phyloP scores from a whole-genome alignment of 2,888 invertebrate genomes.

The Clanis bilineata region DNA sequence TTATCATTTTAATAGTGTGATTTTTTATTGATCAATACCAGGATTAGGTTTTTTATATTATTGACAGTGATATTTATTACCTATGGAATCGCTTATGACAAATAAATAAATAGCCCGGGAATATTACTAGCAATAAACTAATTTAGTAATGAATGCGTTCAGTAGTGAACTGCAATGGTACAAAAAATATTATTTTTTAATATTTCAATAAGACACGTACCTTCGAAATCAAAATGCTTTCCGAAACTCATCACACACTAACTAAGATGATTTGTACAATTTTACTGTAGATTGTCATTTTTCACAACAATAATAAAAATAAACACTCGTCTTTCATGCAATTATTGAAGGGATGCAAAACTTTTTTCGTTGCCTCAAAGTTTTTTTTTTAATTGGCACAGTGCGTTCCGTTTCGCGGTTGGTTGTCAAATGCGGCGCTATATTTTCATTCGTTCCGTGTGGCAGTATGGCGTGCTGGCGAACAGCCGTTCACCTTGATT shows the following conservation, averaged over 20 bases:
- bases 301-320: conserved; percentile 29
- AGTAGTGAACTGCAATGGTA: no score
- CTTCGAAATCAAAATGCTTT: conserved; percentile 37
- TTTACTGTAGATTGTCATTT: conserved; percentile 78
- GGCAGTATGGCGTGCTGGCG: conserved; percentile 29
- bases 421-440: conserved; percentile 51
- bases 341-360: background rate
- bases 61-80: no score
- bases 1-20: no score
- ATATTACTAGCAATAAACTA: no score
- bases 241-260: conserved; percentile 58
- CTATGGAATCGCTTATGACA: no score
- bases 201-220: conserved; percentile 32
- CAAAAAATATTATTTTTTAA: no score
- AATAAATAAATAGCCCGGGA: no score
- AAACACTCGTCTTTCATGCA: background rate
- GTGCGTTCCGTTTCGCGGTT: conserved; percentile 54
- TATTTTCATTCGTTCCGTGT: conserved; percentile 47
- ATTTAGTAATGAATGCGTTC: no score
- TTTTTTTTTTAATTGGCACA: conserved; percentile 9
- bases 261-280: conserved; percentile 76
- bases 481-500: conserved; percentile 63
- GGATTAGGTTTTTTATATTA: no score
- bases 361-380: background rate
- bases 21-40: no score